phyloP scores from a whole-genome alignment of 1,140 invertebrate species.

The Metaphire vulgaris region DNA sequence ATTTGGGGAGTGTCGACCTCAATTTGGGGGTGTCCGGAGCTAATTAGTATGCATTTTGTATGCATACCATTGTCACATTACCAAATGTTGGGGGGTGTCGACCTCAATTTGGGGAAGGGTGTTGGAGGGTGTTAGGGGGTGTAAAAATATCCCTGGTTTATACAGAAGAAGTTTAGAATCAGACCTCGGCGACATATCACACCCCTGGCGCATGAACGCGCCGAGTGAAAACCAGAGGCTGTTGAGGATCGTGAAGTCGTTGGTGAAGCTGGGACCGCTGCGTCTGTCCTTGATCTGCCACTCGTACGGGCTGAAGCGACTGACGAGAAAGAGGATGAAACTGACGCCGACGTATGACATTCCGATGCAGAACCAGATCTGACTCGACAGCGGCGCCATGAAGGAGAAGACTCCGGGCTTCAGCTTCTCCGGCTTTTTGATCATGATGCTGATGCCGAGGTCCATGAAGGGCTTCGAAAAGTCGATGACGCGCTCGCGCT shows the following conservation, averaged over 20 bases:
- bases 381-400: constrained; percentile 84
- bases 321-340: constrained; percentile 85
- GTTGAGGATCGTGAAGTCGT: constrained; percentile 95
- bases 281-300: constrained; percentile 62
- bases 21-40: too few relatives aligned
- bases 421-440: constrained; percentile 37
- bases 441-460: constrained; percentile 40
- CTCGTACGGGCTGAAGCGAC: constrained; percentile 85
- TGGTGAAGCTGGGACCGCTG: constrained; percentile 64
- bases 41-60: too few relatives aligned
- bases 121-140: too few relatives aligned
- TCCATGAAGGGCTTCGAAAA: constrained; percentile 40
- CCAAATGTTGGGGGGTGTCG: too few relatives aligned
- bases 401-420: constrained; percentile 75
- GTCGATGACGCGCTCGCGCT: constrained; percentile 35
- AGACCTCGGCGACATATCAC: constrained; percentile 89
- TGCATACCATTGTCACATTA: too few relatives aligned
- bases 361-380: constrained; percentile 93
- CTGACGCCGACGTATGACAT: constrained; percentile 73
- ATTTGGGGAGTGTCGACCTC: too few relatives aligned
- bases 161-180: constrained; percentile 6
- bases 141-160: not conserved
- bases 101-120: too few relatives aligned
- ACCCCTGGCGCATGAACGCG: constrained; percentile 97
- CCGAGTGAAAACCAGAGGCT: constrained; percentile 83